These are phyloP conservation scores for Anthonomus grandis DNA, from an alignment of 1,140 invertebrate genomes.

Conservation along the genomic window DNA sequence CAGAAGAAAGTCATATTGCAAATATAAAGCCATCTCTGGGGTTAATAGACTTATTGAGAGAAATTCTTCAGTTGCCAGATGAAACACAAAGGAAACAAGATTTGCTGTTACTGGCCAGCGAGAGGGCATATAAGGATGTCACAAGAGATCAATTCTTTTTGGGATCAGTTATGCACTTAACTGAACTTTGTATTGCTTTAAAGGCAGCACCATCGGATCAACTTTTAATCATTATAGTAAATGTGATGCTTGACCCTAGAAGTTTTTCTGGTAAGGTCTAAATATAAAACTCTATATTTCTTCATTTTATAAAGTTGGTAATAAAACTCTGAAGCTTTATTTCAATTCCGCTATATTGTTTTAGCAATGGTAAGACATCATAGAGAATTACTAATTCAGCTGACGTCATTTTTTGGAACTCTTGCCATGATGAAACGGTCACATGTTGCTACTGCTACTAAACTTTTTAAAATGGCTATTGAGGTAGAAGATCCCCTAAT, in stretches of 20 bases:
- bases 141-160: slow-evolving; percentile 1
- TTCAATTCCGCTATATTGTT: not conserved
- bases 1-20: slow-evolving; percentile 2
- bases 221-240: slow-evolving; percentile 24
- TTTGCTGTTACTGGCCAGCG: slow-evolving; percentile 12
- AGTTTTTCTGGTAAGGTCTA: slow-evolving; percentile 20
- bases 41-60: slow-evolving; percentile 15
- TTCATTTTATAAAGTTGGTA: not conserved
- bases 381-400: slow-evolving; percentile 27
- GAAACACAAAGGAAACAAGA: slow-evolving; percentile 10
- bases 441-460: slow-evolving; percentile 22
- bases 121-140: slow-evolving; percentile 19
- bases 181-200: slow-evolving; percentile 28
- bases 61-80: slow-evolving; percentile 14
- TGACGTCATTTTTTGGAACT: slow-evolving; percentile 27
- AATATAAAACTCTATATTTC: not conserved
- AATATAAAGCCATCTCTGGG: slow-evolving; percentile 16
- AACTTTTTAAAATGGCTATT: slow-evolving; percentile 20
- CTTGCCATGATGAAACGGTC: slow-evolving; percentile 27
- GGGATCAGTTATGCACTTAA: slow-evolving; percentile 27
- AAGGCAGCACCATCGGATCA: slow-evolving; percentile 18
- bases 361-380: slow-evolving; percentile 15
- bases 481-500: slow-evolving; percentile 10
- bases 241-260: slow-evolving; percentile 12
- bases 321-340: too few relatives aligned